Conservation (phyloP, 2,113 vertebrate species). For the Galbula dea region DNA sequence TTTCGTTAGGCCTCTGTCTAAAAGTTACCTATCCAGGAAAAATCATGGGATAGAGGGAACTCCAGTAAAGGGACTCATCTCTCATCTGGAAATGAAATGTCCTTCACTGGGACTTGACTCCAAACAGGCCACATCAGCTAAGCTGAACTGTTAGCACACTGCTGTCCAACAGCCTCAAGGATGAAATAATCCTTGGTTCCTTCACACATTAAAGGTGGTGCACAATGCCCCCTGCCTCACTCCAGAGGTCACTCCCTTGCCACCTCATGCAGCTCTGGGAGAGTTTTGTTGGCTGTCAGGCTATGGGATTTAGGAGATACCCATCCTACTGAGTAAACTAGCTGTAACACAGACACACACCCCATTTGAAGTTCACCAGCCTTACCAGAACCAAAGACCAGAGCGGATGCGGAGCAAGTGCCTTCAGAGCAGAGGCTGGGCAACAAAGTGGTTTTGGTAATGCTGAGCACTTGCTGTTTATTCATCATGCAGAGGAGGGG, state of each 20-base stretch:
- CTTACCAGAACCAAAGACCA: background rate
- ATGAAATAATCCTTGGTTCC: background rate
- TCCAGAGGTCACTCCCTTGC: background rate
- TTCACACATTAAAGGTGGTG: background rate
- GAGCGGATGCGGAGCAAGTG: background rate
- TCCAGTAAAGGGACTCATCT: background rate
- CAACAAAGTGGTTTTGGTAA: background rate
- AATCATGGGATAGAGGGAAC: background rate
- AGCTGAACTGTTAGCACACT: background rate
- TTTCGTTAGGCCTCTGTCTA: background rate
- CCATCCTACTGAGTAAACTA: background rate
- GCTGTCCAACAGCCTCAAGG: fast-evolving
- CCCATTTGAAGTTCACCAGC: background rate
- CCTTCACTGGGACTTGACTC: background rate
- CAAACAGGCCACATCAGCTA: fast-evolving
- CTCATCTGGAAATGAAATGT: background rate
- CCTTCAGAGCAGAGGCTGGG: background rate
- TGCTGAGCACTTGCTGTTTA: background rate
- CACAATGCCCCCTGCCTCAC: too few species aligned
- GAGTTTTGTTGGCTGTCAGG: background rate
- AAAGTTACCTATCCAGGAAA: background rate
- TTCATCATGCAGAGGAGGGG: background rate
- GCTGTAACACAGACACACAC: background rate
- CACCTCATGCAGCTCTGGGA: background rate
- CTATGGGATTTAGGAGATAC: background rate